Percentiles rank a stretch among this genome's conserved stretches.
Evolutionary conservation across 2,888 invertebrate genomes (phyloP).

Genomic region (Julus scanicus): DNA sequence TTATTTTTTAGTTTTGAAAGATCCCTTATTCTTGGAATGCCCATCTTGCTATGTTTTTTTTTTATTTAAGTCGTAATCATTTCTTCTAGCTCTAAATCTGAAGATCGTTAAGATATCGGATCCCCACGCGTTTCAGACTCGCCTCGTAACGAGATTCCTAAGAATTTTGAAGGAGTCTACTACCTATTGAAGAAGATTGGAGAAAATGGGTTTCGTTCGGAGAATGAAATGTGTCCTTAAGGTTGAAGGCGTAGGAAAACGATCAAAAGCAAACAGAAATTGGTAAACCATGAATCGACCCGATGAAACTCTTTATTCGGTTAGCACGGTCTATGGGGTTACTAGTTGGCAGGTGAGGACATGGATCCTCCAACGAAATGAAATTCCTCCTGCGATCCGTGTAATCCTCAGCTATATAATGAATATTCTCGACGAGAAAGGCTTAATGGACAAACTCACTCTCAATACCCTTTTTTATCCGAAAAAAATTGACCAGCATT

Average conservation of each 20-base stretch:
- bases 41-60: not conserved
- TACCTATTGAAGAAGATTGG: not conserved
- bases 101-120: conserved; percentile 36
- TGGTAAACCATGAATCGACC: conserved; percentile 42
- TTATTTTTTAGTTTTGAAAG: not conserved
- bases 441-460: not conserved
- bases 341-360: not conserved
- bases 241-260: conserved; percentile 30
- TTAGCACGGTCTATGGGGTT: not conserved
- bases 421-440: conserved; percentile 24
- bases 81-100: conserved; percentile 10
- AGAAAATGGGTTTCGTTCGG: conserved; percentile 36
- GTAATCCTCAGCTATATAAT: not conserved
- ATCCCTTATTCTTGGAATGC: not conserved
- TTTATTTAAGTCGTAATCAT: not conserved
- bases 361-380: not conserved
- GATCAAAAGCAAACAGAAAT: conserved; percentile 39
- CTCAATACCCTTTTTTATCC: not conserved
- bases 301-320: conserved; percentile 14
- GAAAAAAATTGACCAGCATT: conserved; percentile 16
- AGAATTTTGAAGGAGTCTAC: conserved; percentile 24
- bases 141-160: conserved; percentile 2
- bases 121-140: not conserved
- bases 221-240: conserved; percentile 39
- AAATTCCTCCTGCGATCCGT: not conserved